Evolutionary conservation across 2,797 vertebrate genomes (phyloP), one percentile per base, ranked within the genome.

Genomic region (Apodemus agrarius): DNA sequence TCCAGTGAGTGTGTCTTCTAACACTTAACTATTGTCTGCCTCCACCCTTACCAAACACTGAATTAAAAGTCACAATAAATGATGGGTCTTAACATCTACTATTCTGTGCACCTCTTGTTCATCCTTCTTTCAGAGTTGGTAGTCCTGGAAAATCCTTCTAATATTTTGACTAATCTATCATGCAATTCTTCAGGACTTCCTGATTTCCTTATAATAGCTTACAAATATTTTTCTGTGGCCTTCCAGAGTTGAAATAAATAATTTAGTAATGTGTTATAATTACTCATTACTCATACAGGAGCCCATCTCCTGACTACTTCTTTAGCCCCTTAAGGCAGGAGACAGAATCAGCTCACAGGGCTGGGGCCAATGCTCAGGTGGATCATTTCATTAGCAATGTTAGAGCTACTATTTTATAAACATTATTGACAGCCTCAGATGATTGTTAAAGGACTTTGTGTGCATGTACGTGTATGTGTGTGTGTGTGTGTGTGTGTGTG

Each of bases 21-120:
- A 21, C 8, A 40, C 10, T 87, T 74, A 72, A 63, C 19, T 21
- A 43, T 57, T 16, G 76, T n/a, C 37, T 24, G 4, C 12, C 61
- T 3, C 17, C 1, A 0, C 29, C 2, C 2, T 67, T 54, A 34
- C 14, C 37, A 31, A 14, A 54, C 0, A 46, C 0, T 79, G 26
- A 34, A 46, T 80, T 88, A 75, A 87, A 76, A 80, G 2, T 8
- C 12, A 2, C 49, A 46, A 76, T 49, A 80, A 90, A n/a, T 31
- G 10, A 94, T 49, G 21, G n/a, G 4, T 40, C 37, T 61, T 75
- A n/a, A 21, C 26, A 72, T 34, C 8, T 12, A 0, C 21, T 2
- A 37, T 26, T 78, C 7, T 61, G 40, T 74, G 22, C 2, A 69
- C 11, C 26, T 61, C 12, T 82, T 89, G 19, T 6, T 24, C 46